These are phyloP conservation scores for Gracilinanus agilis DNA, from an alignment of 2,113 vertebrate species.

Conservation along the genomic window DNA sequence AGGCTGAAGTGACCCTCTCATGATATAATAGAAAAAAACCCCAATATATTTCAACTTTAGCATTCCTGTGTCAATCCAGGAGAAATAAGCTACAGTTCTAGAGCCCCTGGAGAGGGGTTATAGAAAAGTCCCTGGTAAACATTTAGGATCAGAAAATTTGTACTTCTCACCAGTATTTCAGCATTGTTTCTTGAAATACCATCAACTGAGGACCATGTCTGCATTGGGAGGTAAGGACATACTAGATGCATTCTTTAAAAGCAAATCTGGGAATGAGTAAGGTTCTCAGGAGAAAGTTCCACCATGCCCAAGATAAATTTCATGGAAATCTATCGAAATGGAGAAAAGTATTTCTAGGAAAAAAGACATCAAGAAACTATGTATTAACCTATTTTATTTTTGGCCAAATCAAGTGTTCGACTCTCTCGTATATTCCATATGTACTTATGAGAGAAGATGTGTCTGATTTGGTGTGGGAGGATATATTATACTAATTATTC, in stretches of 20 bases:
- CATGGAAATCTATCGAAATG: background rate
- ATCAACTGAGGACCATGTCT: background rate
- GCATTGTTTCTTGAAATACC: background rate
- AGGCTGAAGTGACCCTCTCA: background rate
- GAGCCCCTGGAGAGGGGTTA: background rate
- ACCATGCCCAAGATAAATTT: background rate
- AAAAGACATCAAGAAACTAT: background rate
- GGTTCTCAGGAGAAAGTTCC: background rate
- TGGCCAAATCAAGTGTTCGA: background rate
- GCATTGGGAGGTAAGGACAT: background rate
- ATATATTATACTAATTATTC: background rate
- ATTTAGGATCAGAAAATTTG: background rate
- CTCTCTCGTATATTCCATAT: background rate
- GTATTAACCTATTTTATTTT: background rate
- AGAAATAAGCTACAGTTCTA: background rate
- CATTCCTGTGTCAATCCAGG: background rate
- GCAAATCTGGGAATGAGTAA: background rate
- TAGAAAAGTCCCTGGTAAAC: background rate
- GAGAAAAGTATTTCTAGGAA: background rate
- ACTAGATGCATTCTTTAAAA: background rate
- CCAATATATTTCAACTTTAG: background rate
- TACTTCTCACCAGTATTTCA: background rate
- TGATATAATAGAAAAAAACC: background rate
- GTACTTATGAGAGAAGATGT: background rate
- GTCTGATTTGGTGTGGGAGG: background rate